These are phyloP conservation scores for Sialis fuliginosa DNA, from an alignment of 2,888 invertebrate genomes.

Conservation along the genomic window DNA sequence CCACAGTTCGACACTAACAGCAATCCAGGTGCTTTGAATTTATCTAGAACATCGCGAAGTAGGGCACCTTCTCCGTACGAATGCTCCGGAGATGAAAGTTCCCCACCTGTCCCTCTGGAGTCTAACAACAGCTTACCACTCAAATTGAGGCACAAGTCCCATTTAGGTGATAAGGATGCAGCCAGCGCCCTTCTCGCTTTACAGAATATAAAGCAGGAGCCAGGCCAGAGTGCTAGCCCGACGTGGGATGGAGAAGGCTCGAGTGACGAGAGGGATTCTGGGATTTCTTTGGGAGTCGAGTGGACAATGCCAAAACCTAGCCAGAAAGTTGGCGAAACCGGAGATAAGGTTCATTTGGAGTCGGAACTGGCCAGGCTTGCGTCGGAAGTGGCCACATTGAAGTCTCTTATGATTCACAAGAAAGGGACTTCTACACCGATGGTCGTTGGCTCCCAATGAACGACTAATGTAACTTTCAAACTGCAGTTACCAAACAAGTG, in stretches of 20 bases:
- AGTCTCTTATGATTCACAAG: slow-evolving; percentile 59
- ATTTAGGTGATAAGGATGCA: slow-evolving; percentile 78
- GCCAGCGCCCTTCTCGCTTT: slow-evolving; percentile 63
- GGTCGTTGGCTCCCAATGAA: not conserved
- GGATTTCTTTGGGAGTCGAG: slow-evolving; percentile 65
- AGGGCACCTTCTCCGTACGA: slow-evolving; percentile 61
- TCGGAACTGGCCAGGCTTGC: slow-evolving; percentile 76
- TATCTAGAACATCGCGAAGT: slow-evolving; percentile 28
- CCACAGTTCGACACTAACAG: slow-evolving; percentile 33
- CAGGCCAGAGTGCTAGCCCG: slow-evolving; percentile 58
- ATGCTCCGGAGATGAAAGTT: slow-evolving; percentile 41
- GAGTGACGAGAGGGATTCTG: slow-evolving; percentile 78
- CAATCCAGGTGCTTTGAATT: slow-evolving; percentile 47
- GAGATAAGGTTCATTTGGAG: slow-evolving; percentile 51
- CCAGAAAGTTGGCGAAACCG: not conserved
- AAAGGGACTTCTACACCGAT: slow-evolving; percentile 13
- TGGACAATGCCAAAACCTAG: slow-evolving; percentile 25
- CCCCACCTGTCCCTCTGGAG: slow-evolving; percentile 27
- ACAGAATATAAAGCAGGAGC: slow-evolving; percentile 76
- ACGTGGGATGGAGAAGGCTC: slow-evolving; percentile 82
- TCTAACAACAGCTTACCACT: slow-evolving; percentile 69
- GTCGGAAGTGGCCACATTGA: slow-evolving; percentile 78
- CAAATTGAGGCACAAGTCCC: slow-evolving; percentile 81
- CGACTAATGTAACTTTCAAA: not conserved
- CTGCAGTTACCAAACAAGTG: too few relatives aligned